A percentile compares a stretch with the other conserved stretches of the same genome.
phyloP scores from a whole-genome alignment of 2,888 invertebrate species.

The Exocentrus adspersus region DNA sequence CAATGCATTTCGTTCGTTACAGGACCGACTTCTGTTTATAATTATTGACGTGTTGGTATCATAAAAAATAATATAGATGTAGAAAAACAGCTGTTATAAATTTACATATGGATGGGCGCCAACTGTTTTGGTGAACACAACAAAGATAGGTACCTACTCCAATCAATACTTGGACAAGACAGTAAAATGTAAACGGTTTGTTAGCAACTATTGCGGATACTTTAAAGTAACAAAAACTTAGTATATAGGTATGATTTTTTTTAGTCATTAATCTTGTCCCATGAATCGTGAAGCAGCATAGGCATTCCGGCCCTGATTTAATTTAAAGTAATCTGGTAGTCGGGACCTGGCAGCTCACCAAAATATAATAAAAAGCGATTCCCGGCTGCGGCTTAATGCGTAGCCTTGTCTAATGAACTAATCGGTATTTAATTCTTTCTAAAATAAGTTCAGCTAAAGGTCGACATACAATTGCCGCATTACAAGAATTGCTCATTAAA shows the following conservation, averaged over 20 bases:
- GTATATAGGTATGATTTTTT: no score
- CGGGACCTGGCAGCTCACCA: conserved; percentile 30
- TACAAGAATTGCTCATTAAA: conserved; percentile 1
- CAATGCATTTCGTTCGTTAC: conserved; percentile 1
- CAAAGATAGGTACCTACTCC: no score
- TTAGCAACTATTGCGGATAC: no score
- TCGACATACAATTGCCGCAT: conserved; percentile 12
- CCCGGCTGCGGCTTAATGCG: conserved; percentile 8
- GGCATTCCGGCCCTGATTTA: conserved; percentile 4
- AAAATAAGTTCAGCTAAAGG: conserved; percentile 22
- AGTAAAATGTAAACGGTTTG: no score
- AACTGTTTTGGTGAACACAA: no score
- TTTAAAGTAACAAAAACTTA: no score
- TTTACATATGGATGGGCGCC: no score
- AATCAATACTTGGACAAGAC: no score
- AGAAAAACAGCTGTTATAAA: no score
- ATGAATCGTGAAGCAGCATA: background rate
- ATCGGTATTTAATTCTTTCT: conserved; percentile 24
- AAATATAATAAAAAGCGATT: conserved; percentile 33
- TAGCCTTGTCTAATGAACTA: conserved; percentile 24
- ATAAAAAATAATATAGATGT: no score
- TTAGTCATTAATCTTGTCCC: no score
- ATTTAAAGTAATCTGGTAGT: conserved; percentile 7
- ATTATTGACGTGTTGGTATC: no score
- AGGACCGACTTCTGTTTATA: conserved; percentile 8